Base-by-base conservation (phyloP, 1,140 invertebrate species). In the Scaptomyza montana region DNA sequence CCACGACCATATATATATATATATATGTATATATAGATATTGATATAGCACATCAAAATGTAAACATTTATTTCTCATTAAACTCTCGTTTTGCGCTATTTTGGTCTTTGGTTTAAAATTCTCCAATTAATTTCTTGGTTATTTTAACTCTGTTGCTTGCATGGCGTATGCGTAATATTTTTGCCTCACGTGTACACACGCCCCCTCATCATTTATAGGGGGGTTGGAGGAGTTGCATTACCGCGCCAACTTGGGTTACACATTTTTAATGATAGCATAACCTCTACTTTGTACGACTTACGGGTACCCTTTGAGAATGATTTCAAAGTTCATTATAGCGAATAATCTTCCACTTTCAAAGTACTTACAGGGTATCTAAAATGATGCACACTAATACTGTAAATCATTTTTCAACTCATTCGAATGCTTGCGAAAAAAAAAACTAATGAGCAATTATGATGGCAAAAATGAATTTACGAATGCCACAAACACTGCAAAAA, bases 361-460 rank as follows among this genome's bases (percentile, higher is more conserved):
- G 5, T 10, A n/a, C 36, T 41, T 68, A 30, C 45, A 62, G 71
- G 57, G 71, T 69, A 74, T 68, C 5, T 16, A 13, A 9, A 39
- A 54, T 10, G 41, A 46, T 57, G 61, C 33, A 7, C 33, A 36
- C 8, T 10, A 63, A 63, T n/a, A 78, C 66, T 78, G 70, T 86
- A 81, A 78, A 81, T 87, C 65, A 86, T 79, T 87, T 78, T 87
- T 77, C 82, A 86, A 87, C 71, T 87, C 82, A 86, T 86, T 86
- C 78, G 78, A 85, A 80, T 51, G n/a, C n/a, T n/a, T n/a, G n/a
- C n/a, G n/a, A n/a, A n/a, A n/a, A n/a, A 50, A 76, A 69, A 68
- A 74, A 46, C 76, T 75, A 73, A 69, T 81, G 78, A 55, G 70
- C 81, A 87, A 87, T 86, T 73, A 72, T 87, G 82, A 72, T 86